Conservation (phyloP, 2,888 invertebrate species). For the Hipparchia semele region DNA sequence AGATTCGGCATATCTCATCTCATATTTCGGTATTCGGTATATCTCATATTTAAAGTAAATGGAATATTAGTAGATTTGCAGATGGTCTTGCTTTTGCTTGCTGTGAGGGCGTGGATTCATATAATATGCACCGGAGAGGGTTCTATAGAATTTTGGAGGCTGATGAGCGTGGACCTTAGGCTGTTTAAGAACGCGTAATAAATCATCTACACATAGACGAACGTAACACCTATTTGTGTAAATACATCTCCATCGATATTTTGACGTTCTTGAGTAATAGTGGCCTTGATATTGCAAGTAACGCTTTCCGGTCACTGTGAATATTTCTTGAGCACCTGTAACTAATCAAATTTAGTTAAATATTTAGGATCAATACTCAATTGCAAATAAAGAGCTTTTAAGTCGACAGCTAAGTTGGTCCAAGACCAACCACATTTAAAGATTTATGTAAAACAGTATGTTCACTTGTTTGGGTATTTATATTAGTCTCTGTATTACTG, state of each 20-base stretch:
- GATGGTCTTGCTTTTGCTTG: neutral
- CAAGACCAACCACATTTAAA: neutral
- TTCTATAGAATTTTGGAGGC: slow-evolving; percentile 22
- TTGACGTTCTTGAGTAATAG: slow-evolving; percentile 54
- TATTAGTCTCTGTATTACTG: no score
- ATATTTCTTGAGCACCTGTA: slow-evolving; percentile 43
- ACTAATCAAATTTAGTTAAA: slow-evolving; percentile 14
- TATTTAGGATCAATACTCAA: neutral
- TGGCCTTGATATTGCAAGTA: slow-evolving; percentile 55
- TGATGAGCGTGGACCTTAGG: slow-evolving; percentile 26
- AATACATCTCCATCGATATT: slow-evolving; percentile 42
- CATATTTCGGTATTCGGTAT: no score
- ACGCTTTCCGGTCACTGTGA: slow-evolving; percentile 50
- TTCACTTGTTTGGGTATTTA: neutral
- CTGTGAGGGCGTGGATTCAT: neutral
- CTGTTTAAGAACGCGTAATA: slow-evolving; percentile 12
- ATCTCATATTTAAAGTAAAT: neutral
- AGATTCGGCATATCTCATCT: no score
- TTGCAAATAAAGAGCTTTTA: neutral
- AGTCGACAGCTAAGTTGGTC: neutral
- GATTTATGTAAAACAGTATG: neutral
- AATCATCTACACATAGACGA: slow-evolving; percentile 34
- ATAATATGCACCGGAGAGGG: slow-evolving; percentile 10
- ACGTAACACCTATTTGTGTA: slow-evolving; percentile 47
- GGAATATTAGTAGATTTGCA: neutral